These are phyloP conservation scores for Prochilodus magdalenae DNA, from an alignment of 2,113 vertebrate species.

Conservation along the genomic window DNA sequence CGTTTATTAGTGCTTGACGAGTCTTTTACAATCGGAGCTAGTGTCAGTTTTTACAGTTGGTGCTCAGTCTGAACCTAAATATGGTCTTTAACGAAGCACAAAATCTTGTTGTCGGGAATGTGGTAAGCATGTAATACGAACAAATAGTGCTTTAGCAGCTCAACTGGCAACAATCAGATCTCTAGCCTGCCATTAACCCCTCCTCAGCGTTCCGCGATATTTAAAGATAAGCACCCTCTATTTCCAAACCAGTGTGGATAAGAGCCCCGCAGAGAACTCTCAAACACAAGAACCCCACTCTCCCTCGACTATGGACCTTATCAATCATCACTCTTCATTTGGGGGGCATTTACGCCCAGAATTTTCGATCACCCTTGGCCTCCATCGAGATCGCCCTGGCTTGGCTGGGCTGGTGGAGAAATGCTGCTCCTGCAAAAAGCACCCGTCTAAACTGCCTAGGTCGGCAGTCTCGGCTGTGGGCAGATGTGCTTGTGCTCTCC, in stretches of 20 bases:
- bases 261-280: background rate
- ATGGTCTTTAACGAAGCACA: background rate
- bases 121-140: background rate
- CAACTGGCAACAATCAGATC: background rate
- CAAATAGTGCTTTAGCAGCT: background rate
- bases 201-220: background rate
- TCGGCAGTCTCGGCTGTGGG: background rate
- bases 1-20: background rate
- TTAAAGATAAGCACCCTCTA: background rate
- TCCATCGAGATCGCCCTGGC: too few relatives aligned
- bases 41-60: too few relatives aligned
- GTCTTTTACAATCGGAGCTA: too few relatives aligned
- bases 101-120: background rate
- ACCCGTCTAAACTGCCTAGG: background rate
- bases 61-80: background rate
- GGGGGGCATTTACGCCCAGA: conserved; percentile 28
- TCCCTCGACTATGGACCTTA: background rate
- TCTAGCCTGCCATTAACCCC: background rate
- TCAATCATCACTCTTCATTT: background rate
- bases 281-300: background rate
- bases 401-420: too few relatives aligned
- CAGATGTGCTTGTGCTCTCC: background rate
- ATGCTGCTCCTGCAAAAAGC: background rate
- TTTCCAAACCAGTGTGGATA: background rate
- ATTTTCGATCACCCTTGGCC: too few relatives aligned